These are phyloP conservation scores for Galerucella pusilla DNA, from an alignment of 2,888 invertebrate species.

Conservation along the genomic window DNA sequence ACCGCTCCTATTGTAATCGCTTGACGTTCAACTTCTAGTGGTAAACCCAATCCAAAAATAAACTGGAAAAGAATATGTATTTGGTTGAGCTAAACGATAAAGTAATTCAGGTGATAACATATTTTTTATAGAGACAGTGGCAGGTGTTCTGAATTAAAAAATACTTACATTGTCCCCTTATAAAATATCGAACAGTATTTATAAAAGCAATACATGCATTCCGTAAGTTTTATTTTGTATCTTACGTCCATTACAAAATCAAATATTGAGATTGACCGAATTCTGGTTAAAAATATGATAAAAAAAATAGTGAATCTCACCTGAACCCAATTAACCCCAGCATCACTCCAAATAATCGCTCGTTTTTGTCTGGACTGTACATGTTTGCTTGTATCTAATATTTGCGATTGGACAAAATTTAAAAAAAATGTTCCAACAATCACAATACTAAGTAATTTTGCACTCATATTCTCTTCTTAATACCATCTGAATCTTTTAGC, in stretches of 20 bases:
- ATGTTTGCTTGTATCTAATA: constrained; percentile 52
- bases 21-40: constrained; percentile 65
- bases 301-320: constrained; percentile 60
- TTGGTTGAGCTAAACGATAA: background rate
- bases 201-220: too few species aligned
- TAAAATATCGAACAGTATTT: too few species aligned
- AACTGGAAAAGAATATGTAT: constrained; percentile 57
- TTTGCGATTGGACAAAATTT: constrained; percentile 21
- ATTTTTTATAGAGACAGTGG: background rate
- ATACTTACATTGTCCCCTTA: too few species aligned
- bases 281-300: too few species aligned
- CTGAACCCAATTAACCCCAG: constrained; percentile 72
- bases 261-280: too few species aligned
- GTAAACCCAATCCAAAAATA: constrained; percentile 66
- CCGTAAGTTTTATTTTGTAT: too few species aligned
- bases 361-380: constrained; percentile 65
- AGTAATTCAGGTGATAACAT: too few species aligned
- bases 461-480: constrained; percentile 17
- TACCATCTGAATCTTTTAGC: background rate
- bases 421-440: background rate
- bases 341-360: constrained; percentile 70
- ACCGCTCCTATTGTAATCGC: constrained; percentile 65
- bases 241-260: too few species aligned
- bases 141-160: background rate
- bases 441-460: constrained; percentile 11